Conservation (phyloP, 2,113 vertebrate genomes). For the Amphiprion percula region DNA sequence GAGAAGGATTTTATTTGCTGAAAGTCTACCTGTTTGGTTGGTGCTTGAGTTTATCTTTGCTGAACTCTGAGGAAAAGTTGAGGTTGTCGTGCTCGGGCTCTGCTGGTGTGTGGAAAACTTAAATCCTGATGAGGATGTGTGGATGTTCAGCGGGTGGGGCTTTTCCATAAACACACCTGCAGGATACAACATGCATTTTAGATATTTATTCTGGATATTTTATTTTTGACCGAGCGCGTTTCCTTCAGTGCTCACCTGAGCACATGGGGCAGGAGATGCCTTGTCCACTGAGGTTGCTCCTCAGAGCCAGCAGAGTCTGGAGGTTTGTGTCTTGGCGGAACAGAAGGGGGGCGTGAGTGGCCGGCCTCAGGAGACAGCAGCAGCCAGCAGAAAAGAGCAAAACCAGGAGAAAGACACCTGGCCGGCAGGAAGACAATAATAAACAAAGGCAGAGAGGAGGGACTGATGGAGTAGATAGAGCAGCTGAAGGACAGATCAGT, state of each 20-base stretch:
- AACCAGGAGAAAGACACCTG: constrained; percentile 90
- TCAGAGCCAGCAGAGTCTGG: constrained; percentile 94
- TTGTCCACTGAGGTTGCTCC: constrained; percentile 96
- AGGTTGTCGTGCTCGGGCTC: constrained; percentile 55
- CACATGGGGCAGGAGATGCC: constrained; percentile 97
- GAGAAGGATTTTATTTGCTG: neutral
- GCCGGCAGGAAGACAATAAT: constrained; percentile 31
- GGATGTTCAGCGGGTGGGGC: constrained; percentile 89
- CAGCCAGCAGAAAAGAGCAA: constrained; percentile 91
- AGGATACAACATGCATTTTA: constrained; percentile 7
- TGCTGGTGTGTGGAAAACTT: constrained; percentile 83
- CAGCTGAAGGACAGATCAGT: constrained; percentile 29
- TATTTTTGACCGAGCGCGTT: neutral
- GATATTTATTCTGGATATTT: neutral
- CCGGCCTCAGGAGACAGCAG: constrained; percentile 91
- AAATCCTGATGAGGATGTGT: constrained; percentile 84
- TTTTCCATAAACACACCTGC: constrained; percentile 98
- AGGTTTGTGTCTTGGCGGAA: constrained; percentile 96
- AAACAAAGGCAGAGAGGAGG: constrained; percentile 27
- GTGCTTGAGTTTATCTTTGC: constrained; percentile 34
- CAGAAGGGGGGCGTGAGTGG: constrained; percentile 93
- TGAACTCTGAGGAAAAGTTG: constrained; percentile 18
- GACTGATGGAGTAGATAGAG: constrained; percentile 38
- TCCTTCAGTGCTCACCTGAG: constrained; percentile 86
- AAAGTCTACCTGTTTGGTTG: constrained; percentile 67